Evolutionary conservation across 2,113 vertebrate species (phyloP), one percentile per base, ranked within the genome.

Genomic region (Pitta sordida): DNA sequence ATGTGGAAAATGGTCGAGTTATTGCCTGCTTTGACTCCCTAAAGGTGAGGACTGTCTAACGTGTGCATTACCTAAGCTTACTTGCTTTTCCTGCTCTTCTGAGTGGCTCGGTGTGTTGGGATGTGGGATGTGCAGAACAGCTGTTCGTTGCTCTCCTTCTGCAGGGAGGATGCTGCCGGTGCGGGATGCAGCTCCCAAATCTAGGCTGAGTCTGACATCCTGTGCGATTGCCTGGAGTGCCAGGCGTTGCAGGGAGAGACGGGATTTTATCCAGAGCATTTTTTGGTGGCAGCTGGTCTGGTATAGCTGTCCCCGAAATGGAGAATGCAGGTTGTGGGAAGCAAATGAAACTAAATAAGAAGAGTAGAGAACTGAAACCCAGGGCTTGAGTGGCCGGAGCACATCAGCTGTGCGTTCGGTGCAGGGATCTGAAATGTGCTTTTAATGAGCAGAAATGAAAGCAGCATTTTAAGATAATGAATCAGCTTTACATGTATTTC

Each of bases 21-120:
- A 98, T 99, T 91, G 99, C 99, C 97, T 99, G 99, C 98, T 99
- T 99, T 96, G 99, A 99, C 98, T 99, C 99, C 51, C 98, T 99
- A 94, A 99, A 99, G 99, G 99, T 99, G 98, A 98, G 97, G 89
- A 94, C 76, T 71, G 59, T 21, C 83, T 91, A 51, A 80, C 36
- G 46, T 17, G 22, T 88, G 76, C 83, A 7, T 90, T 92, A 43
- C 87, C 88, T 91, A 32, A 78, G 93, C 88, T 91, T 8, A 15
- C 82, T 73, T 74, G 87, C 73, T 91, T 74, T 79, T 49, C 85
- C 48, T 65, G 81, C 60, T 75, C 53, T 89, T 29, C 21, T 0
- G 4, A 65, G 19, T 6, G 73, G 71, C 89, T 91, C 8, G 4
- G 51, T 4, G 4, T 39, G 64, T 56, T 19, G 60, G 87, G 86